These are phyloP conservation scores for Microtus ochrogaster DNA, from an alignment of 2,113 vertebrate species.

Conservation along the genomic window DNA sequence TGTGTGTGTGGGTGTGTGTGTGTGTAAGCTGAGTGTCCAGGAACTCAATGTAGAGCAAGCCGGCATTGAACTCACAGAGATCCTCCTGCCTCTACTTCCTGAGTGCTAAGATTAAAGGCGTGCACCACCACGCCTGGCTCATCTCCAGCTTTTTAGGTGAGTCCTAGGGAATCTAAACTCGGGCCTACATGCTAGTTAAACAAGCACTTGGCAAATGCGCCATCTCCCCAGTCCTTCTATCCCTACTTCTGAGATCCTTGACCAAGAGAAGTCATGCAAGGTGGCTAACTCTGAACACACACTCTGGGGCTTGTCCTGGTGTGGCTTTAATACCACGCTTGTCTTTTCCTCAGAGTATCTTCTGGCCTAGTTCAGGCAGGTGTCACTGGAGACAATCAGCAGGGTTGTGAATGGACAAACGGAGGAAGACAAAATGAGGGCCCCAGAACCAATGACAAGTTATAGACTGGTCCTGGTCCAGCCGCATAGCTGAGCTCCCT, in stretches of 20 bases:
- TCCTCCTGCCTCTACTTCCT: neutral
- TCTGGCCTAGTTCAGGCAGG: neutral
- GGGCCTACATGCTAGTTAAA: neutral
- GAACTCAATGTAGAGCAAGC: neutral
- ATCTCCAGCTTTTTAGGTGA: neutral
- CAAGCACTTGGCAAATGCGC: neutral
- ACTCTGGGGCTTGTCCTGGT: neutral
- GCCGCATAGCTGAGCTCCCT: constrained; percentile 9
- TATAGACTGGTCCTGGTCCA: constrained; percentile 33
- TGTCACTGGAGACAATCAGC: neutral
- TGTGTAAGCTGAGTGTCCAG: neutral
- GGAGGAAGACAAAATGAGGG: neutral
- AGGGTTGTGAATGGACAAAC: neutral
- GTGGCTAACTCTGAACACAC: neutral
- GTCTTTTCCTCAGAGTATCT: neutral
- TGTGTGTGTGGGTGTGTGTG: no score
- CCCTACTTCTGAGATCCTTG: neutral
- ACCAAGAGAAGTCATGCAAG: neutral
- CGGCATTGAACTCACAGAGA: neutral
- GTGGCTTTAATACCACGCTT: rapidly evolving
- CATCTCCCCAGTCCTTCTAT: neutral
- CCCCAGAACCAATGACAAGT: neutral
- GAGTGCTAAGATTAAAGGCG: neutral
- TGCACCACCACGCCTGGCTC: neutral
- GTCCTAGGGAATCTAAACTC: neutral